Evolutionary conservation across 1,140 invertebrate species (phyloP), one percentile per base, ranked within the genome.

Genomic region (Octopus bimaculoides): DNA sequence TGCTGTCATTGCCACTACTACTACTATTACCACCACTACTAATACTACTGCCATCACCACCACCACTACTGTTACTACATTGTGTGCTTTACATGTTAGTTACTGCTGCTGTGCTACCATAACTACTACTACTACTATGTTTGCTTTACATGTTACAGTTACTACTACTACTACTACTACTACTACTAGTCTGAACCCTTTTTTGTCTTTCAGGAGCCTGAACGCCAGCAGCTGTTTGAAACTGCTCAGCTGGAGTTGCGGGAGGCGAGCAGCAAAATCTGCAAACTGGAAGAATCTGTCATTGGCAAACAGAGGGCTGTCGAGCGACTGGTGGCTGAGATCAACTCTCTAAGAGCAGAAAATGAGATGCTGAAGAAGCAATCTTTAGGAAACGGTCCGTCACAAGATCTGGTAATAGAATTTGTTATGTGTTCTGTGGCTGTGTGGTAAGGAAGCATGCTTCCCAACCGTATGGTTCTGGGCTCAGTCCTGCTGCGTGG

Each of bases 261-360:
- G 6, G 55, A 81, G 26, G 83, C 80, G 10, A 79, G 74, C 17
- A 77, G 79, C 17, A 78, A 83, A 53, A 84, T 86, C 17, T 82
- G 83, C 41, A 83, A 86, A 61, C 79, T 86, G 77, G 85, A 86
- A 56, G 86, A 87, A 75, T 75, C 81, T 8, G 61, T 86, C 41
- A 77, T 84, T 52, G 85, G 85, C 9, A 86, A 86, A 79, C 85
- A 86, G 74, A 79, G 83, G 14, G 85, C 85, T 5, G 74, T 86
- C 74, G 85, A 87, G 79, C 81, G 80, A 10, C 81, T 86, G 20
- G 79, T 83, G 5, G n/a, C 55, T 55, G 85, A 85, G 69, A 84
- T 83, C 26, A 56, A 82, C 10, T 71, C 78, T 17, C 61, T 85
- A n/a, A 81, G 53, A 17, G 7, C 9, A 41, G 52, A 77, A 71